A percentile compares a stretch with the other conserved stretches of the same genome.
Conservation (phyloP, 2,797 vertebrate genomes). For the Tachyglossus aculeatus region DNA sequence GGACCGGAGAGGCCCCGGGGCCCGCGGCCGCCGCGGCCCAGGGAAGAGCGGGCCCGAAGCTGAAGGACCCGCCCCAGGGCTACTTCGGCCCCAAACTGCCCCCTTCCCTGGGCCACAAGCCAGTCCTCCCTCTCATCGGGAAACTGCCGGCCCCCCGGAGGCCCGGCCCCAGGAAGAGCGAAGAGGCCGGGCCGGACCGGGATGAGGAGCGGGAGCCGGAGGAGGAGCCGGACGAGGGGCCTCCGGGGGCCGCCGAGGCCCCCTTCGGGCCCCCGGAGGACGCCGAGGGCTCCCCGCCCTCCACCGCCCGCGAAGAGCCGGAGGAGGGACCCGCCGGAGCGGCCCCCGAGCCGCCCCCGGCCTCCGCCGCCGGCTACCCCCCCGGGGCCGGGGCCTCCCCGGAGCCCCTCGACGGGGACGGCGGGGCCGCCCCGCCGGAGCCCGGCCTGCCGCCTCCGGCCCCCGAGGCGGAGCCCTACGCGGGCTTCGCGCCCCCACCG, state of each 20-base stretch:
- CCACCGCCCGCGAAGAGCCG: conserved; percentile 66
- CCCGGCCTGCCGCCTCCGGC: conserved; percentile 84
- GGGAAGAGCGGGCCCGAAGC: conserved; percentile 87
- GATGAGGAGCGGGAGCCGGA: conserved; percentile 71
- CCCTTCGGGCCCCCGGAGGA: conserved; percentile 56
- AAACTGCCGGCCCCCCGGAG: conserved; percentile 91
- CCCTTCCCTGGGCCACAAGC: conserved; percentile 88
- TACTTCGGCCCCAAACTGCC: conserved; percentile 98
- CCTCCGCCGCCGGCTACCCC: conserved; percentile 70
- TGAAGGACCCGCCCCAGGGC: conserved; percentile 96
- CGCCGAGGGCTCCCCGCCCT: conserved; percentile 59
- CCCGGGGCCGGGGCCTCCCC: conserved; percentile 54
- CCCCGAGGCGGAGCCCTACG: conserved; percentile 84
- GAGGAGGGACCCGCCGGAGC: conserved; percentile 58
- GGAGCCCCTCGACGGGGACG: conserved; percentile 67
- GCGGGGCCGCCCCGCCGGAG: conserved; percentile 73
- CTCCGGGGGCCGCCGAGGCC: conserved; percentile 57
- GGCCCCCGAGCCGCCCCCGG: conserved; percentile 56
- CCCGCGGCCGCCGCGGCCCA: conserved; percentile 58
- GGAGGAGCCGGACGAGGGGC: conserved; percentile 69
- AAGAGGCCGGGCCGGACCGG: conserved; percentile 79
- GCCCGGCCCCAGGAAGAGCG: conserved; percentile 78
- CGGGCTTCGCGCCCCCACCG: conserved; percentile 81
- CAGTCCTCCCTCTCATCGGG: conserved; percentile 92
- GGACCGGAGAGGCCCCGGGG: conserved; percentile 75